phyloP scores from a whole-genome alignment of 2,888 invertebrate genomes.

The Oligia fasciuncula region DNA sequence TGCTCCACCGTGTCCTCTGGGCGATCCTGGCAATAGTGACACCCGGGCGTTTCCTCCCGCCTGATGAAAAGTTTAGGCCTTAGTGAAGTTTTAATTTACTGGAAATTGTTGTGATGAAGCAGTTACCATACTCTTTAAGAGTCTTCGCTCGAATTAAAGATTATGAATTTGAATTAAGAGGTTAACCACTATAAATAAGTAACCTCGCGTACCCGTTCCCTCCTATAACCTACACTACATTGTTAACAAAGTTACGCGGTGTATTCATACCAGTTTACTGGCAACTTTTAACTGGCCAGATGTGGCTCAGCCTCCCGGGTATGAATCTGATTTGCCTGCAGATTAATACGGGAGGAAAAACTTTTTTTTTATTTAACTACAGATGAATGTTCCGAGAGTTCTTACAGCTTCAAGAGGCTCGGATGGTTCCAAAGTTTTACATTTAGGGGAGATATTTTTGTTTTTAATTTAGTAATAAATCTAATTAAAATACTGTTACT shows the following conservation, averaged over 20 bases:
- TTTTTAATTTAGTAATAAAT: constrained; percentile 68
- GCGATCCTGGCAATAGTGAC: too few relatives aligned
- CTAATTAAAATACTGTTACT: constrained; percentile 66
- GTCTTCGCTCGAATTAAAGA: too few relatives aligned
- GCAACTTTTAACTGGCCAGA: constrained; percentile 89
- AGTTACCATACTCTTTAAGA: neutral
- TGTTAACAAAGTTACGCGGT: constrained; percentile 85
- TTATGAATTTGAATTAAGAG: neutral
- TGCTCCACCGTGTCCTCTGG: too few relatives aligned
- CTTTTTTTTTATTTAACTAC: constrained; percentile 75
- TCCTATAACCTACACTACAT: constrained; percentile 61
- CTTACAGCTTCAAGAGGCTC: constrained; percentile 63
- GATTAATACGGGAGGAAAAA: constrained; percentile 81
- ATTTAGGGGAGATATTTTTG: constrained; percentile 62
- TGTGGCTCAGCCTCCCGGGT: constrained; percentile 81
- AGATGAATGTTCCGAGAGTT: constrained; percentile 65
- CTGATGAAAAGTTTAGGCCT: too few relatives aligned
- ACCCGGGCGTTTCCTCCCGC: too few relatives aligned
- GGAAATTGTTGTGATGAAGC: neutral
- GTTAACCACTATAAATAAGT: neutral
- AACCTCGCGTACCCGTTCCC: constrained; percentile 35
- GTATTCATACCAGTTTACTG: constrained; percentile 86
- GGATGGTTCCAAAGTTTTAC: constrained; percentile 60
- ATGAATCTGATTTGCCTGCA: constrained; percentile 87
- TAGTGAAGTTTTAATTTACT: neutral